Evolutionary conservation across 2,888 invertebrate genomes (phyloP).

Genomic region (Sipha maydis): DNA sequence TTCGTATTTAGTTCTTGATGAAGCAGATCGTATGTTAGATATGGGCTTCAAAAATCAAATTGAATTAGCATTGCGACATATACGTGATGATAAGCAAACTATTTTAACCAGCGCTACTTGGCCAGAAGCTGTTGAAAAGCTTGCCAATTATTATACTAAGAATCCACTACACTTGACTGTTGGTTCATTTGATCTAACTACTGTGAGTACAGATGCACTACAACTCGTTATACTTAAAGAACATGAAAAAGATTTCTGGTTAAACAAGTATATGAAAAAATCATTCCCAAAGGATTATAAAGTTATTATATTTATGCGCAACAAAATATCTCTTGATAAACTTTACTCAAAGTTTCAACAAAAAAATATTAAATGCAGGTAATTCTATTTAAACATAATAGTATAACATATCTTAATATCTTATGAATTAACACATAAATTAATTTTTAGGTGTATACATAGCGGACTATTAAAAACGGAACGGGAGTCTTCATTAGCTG

Average conservation of each 20-base stretch:
- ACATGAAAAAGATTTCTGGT: constrained; percentile 72
- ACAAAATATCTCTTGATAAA: neutral
- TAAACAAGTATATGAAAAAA: neutral
- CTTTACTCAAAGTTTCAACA: neutral
- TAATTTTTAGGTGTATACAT: constrained; percentile 74
- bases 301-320: constrained; percentile 46
- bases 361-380: constrained; percentile 18
- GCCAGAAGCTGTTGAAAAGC: constrained; percentile 87
- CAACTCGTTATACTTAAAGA: constrained; percentile 79
- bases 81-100: constrained; percentile 89
- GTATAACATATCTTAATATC: neutral
- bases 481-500: constrained; percentile 77
- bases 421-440: neutral
- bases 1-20: constrained; percentile 92
- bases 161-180: constrained; percentile 91
- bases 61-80: constrained; percentile 80
- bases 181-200: constrained; percentile 87
- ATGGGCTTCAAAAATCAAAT: constrained; percentile 92
- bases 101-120: constrained; percentile 78
- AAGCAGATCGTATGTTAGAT: constrained; percentile 88
- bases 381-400: neutral
- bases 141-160: constrained; percentile 87
- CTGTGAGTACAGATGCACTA: constrained; percentile 88
- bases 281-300: neutral
- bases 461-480: constrained; percentile 84